Base-by-base conservation (phyloP, 2,113 vertebrate species). In the Thinocorus orbignyianus region DNA sequence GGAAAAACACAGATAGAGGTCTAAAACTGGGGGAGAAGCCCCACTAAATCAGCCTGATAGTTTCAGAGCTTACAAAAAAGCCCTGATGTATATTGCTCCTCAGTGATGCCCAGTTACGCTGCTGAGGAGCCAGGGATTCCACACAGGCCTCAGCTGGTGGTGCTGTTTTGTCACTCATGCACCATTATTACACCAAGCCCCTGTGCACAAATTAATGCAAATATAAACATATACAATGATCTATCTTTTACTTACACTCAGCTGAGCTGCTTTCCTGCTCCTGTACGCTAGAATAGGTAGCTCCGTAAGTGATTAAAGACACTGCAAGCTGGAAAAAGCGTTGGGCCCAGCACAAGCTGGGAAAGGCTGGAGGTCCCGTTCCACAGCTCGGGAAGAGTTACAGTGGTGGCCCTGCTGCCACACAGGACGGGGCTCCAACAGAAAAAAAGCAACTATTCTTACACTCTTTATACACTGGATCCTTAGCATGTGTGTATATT, bases 171-270 rank as follows among this genome's bases (percentile, higher is more conserved):
- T 65, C 54, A 69, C 19, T 28, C 31, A n/a, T 16, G 42, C 16
- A 35, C 31, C 6, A 20, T 35, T 41, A 18, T 52, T 37, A 33
- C 6, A 57, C 17, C 17, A 8, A 28, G 52, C 61, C 41, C 28
- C 46, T 35, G 14, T n/a, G 25, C 37, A 18, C 23, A 54, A 85
- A 60, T 22, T 39, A 70, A 76, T 54, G 57, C 35, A 57, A 65
- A 54, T 57, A 37, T 49, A 42, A 35, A 24, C 18, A 49, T 3
- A 6, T 11, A 64, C 26, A 39, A 64, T 85, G 28, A 69, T 57
- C 26, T 81, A 46, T 79, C 25, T 68, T 83, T 90, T 78, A 90
- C 85, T 64, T 92, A 55, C 37, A 87, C 82, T 91, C 31, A 94
- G 81, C 85, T 71, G 58, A 92, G 68, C 62, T 60, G 8, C 73